Evolutionary conservation across 2,888 invertebrate species (phyloP).

Genomic region (Scrobipalpa costella): DNA sequence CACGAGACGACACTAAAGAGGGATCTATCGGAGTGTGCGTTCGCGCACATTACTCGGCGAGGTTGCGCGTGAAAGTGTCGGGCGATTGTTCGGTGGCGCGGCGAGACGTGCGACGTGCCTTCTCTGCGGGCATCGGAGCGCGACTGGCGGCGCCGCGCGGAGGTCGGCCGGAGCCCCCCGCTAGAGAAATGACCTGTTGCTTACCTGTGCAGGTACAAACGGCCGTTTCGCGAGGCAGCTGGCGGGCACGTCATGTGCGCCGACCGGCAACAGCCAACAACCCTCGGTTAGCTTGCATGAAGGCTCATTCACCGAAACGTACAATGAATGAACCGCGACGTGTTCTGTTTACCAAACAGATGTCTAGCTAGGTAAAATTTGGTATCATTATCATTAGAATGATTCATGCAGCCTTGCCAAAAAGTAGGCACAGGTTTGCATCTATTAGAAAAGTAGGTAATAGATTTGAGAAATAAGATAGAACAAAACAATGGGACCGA

Average conservation of each 20-base stretch:
- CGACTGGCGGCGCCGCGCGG: constrained; percentile 55
- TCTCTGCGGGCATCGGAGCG: constrained; percentile 43
- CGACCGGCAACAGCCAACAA: constrained; percentile 44
- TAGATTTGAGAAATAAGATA: too few species aligned
- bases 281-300: constrained; percentile 38
- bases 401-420: too few species aligned
- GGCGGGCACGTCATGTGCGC: constrained; percentile 65
- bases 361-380: constrained; percentile 3
- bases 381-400: not conserved
- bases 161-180: constrained; percentile 63
- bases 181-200: constrained; percentile 78
- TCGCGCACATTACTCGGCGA: constrained; percentile 71
- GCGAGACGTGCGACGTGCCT: constrained; percentile 29
- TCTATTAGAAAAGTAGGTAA: too few species aligned
- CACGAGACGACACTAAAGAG: constrained; percentile 56
- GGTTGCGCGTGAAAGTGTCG: constrained; percentile 50
- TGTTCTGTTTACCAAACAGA: constrained; percentile 57
- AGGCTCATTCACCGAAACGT: constrained; percentile 61
- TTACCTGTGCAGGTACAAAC: constrained; percentile 77
- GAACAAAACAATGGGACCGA: too few species aligned
- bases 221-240: constrained; percentile 72
- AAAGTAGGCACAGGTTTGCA: too few species aligned
- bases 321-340: constrained; percentile 65
- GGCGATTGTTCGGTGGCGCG: constrained; percentile 32
- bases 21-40: constrained; percentile 62